Evolutionary conservation across 2,113 vertebrate genomes (phyloP).

Genomic region (Anthoscopus minutus): DNA sequence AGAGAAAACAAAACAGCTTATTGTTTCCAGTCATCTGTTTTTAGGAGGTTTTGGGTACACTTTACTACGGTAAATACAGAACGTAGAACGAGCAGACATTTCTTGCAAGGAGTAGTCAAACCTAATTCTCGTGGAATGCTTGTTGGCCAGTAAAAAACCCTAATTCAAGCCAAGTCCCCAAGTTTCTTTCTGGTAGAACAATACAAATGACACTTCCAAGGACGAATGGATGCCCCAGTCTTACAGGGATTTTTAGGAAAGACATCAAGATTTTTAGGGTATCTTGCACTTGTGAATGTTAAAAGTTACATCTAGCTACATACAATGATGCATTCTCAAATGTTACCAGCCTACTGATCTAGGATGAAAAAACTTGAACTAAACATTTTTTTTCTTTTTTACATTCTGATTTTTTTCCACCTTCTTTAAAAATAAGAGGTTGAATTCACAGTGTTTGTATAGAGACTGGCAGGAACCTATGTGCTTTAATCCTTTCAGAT

Average conservation of each 20-base stretch:
- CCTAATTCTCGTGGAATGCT: background rate
- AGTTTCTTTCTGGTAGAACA: background rate
- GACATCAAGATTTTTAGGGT: too few relatives aligned
- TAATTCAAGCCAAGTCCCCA: background rate
- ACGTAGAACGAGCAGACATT: background rate
- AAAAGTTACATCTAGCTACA: background rate
- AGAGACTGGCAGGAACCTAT: constrained; percentile 34
- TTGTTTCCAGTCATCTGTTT: background rate
- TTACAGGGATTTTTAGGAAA: background rate
- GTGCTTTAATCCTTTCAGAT: constrained; percentile 58
- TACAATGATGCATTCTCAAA: background rate
- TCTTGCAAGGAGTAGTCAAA: background rate
- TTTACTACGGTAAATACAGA: background rate
- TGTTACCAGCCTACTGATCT: background rate
- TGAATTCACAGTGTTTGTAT: constrained; percentile 33
- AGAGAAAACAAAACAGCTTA: background rate
- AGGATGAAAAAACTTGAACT: constrained; percentile 42
- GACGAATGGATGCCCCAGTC: background rate
- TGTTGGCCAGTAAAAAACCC: background rate
- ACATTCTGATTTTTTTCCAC: background rate
- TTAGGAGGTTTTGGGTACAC: background rate
- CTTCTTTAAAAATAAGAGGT: background rate
- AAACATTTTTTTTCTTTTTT: constrained; percentile 4
- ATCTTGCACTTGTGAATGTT: background rate
- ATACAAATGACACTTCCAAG: background rate